Evolutionary conservation across 2,113 vertebrate species (phyloP).

Genomic region (Emydura subglobosa): DNA sequence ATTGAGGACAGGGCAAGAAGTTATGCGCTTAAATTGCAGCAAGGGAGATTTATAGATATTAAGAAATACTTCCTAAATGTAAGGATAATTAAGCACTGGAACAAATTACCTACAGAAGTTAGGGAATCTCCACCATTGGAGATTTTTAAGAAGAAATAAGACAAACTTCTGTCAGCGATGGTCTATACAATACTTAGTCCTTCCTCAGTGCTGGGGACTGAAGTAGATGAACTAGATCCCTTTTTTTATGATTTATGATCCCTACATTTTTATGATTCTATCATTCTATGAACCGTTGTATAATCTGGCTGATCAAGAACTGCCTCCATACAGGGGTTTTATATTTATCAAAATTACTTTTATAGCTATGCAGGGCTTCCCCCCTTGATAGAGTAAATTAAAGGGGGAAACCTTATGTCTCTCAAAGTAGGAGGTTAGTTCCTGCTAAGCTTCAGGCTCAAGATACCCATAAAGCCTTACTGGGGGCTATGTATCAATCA

Average conservation of each 20-base stretch:
- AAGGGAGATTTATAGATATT: neutral
- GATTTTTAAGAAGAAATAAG: neutral
- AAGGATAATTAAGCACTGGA: neutral
- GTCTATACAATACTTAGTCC: neutral
- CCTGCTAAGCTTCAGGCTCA: neutral
- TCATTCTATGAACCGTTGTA: neutral
- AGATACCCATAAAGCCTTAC: neutral
- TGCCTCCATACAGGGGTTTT: neutral
- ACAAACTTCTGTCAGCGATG: neutral
- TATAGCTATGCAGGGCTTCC: neutral
- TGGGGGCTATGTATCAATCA: slow-evolving; percentile 24
- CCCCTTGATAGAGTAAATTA: neutral
- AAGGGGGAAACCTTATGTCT: neutral
- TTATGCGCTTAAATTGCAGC: neutral
- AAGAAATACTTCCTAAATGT: neutral
- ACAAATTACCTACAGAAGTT: neutral
- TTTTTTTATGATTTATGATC: no score
- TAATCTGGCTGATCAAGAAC: neutral
- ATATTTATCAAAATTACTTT: neutral
- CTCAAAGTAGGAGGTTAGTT: neutral
- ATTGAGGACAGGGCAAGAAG: neutral
- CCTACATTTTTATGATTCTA: neutral
- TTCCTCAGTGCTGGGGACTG: neutral
- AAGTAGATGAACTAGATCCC: neutral
- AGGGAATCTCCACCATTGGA: neutral